Base-by-base conservation (phyloP, 2,797 vertebrate species). In the Acrossocheilus fasciatus region DNA sequence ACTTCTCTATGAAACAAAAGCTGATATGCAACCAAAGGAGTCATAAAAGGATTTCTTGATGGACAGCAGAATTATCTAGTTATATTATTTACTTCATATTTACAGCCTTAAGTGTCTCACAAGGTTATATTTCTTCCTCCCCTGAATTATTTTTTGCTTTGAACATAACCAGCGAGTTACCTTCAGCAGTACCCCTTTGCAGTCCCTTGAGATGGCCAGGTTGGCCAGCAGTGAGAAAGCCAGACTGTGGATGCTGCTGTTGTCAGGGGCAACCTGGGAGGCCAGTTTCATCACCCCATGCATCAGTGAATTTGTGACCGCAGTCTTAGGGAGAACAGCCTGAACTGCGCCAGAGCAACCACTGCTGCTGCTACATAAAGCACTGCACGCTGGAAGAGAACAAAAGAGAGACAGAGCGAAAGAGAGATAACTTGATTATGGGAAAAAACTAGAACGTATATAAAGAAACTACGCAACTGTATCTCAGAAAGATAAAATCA, bases 161-260 rank as follows among this genome's bases (percentile, higher is more conserved):
- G 11, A 52, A 23, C 64, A 52, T 39, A 57, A 10, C 3, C 18
- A 47, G 23, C 18, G 10, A 50, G 89, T 90, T 94, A 98, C 98
- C 96, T 99, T 99, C 78, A 98, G 98, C 93, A 99, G 93, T 81
- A 97, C 34, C 59, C 97, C 94, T 93, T 94, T 96, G 89, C 98
- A 98, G 92, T 99, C 98, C 39, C 96, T 97, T 81, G 97, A 97
- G 78, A 96, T 89, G 64, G 95, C 95, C 54, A 99, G 94, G 90
- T 99, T 99, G 47, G 97, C 94, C 82, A 99, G 94, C 64, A 99
- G 95, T 91, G 93, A 94, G 90, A 99, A 98, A 36, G 95, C 93
- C 10, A 95, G 92, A 45, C 94, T 96, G 92, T 98, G 97, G 85
- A 96, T 77, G 4, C 89, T 64, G 86, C 91, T 91, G 92, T 93